phyloP scores from a whole-genome alignment of 2,113 vertebrate species.

The Choloepus hoffmanni region DNA sequence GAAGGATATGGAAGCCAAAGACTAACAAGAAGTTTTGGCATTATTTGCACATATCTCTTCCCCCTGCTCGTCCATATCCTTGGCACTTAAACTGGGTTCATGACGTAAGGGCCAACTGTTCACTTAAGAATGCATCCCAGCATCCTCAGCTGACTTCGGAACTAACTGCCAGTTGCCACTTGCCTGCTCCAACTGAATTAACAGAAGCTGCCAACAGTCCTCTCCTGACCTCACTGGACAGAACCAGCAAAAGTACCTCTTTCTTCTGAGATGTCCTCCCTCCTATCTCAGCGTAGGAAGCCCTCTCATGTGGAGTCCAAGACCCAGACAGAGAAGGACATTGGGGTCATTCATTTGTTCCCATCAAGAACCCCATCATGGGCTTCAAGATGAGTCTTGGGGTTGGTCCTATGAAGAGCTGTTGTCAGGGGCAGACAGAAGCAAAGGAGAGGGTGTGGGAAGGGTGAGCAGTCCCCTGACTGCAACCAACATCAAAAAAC shows the following conservation, averaged over 20 bases:
- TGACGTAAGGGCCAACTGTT: neutral
- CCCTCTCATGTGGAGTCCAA: neutral
- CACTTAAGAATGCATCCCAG: constrained; percentile 55
- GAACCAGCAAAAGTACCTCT: neutral
- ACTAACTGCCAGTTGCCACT: constrained; percentile 48
- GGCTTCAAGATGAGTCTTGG: neutral
- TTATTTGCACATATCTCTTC: neutral
- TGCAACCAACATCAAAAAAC: neutral
- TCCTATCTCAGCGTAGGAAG: neutral
- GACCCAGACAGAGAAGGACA: neutral
- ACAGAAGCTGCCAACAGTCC: constrained; percentile 59
- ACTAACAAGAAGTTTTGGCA: constrained; percentile 61
- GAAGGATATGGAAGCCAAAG: constrained; percentile 68
- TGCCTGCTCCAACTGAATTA: constrained; percentile 74
- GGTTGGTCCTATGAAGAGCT: neutral
- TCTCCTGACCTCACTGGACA: neutral
- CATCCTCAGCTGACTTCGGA: constrained; percentile 47
- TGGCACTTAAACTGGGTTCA: neutral
- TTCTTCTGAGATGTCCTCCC: neutral
- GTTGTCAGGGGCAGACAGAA: neutral
- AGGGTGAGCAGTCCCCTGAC: neutral
- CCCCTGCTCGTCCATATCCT: neutral
- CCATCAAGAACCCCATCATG: neutral
- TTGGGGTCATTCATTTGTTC: neutral
- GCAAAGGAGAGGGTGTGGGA: neutral